Percentiles rank a stretch among this genome's conserved stretches.
Conservation (phyloP, 1,140 invertebrate genomes). For the Rhynchophorus ferrugineus region DNA sequence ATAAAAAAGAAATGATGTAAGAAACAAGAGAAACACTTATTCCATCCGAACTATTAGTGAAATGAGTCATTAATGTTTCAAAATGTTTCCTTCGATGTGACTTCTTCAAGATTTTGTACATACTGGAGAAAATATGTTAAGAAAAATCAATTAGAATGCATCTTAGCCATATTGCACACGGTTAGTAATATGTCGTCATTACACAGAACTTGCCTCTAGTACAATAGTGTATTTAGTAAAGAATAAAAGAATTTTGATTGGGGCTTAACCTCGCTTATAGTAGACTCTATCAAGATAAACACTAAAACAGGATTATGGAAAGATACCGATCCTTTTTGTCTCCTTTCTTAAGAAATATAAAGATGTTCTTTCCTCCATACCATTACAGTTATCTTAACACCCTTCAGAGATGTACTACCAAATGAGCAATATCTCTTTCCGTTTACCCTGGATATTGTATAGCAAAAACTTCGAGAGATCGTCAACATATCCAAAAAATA, state of each 20-base stretch:
- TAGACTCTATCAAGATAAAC: conserved; percentile 59
- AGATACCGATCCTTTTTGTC: background rate
- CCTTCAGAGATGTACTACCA: too few species aligned
- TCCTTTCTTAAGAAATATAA: too few species aligned
- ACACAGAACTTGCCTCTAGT: conserved; percentile 68
- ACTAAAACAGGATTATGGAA: conserved; percentile 41
- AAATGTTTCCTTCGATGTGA: conserved; percentile 60
- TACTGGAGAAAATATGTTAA: conserved; percentile 68
- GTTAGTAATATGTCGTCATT: conserved; percentile 73
- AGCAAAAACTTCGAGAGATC: too few species aligned
- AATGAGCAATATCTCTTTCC: too few species aligned
- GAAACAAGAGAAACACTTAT: conserved; percentile 17
- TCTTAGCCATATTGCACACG: conserved; percentile 74
- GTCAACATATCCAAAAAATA: too few species aligned
- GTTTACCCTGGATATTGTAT: too few species aligned
- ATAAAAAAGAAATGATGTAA: conserved; percentile 10
- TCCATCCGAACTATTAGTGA: conserved; percentile 60
- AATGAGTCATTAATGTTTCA: conserved; percentile 53
- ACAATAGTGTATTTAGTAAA: conserved; percentile 59
- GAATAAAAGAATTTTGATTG: too few species aligned
- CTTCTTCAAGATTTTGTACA: conserved; percentile 54
- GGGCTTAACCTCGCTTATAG: conserved; percentile 63
- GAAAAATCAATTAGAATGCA: conserved; percentile 72
- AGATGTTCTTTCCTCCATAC: too few species aligned
- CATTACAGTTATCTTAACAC: too few species aligned